Percentiles rank a stretch among this genome's conserved stretches.
Evolutionary conservation across 2,888 invertebrate species (phyloP).

Genomic region (Gasteruption jaculator): DNA sequence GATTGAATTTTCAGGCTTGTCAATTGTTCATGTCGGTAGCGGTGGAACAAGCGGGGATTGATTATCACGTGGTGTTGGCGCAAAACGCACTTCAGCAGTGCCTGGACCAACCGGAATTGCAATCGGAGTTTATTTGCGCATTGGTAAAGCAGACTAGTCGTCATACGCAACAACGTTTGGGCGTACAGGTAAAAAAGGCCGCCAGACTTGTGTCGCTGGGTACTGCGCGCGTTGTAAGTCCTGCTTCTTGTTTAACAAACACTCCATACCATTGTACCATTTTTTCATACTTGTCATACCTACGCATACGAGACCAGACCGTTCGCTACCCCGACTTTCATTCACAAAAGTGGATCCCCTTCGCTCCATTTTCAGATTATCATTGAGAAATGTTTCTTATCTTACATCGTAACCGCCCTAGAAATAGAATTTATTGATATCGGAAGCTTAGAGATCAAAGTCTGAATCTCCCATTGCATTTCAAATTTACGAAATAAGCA

Average conservation of each 20-base stretch:
- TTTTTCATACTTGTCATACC: too few species aligned
- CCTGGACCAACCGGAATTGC: constrained; percentile 82
- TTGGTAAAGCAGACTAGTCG: constrained; percentile 90
- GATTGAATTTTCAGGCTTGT: constrained; percentile 81
- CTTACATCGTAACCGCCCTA: constrained; percentile 13
- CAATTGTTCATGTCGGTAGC: constrained; percentile 95
- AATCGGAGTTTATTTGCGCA: constrained; percentile 89
- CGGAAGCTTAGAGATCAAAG: too few species aligned
- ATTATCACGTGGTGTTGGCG: constrained; percentile 95
- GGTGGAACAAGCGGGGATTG: constrained; percentile 92
- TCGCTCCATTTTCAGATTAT: background rate
- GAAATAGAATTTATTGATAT: too few species aligned
- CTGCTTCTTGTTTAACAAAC: constrained; percentile 52
- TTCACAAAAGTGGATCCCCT: constrained; percentile 5
- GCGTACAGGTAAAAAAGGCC: constrained; percentile 77
- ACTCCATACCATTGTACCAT: constrained; percentile 41
- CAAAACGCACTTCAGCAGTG: constrained; percentile 95
- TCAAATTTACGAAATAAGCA: too few species aligned
- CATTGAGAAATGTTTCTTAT: constrained; percentile 9
- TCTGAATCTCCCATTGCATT: too few species aligned
- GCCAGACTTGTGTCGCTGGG: constrained; percentile 53
- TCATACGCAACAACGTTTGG: constrained; percentile 70
- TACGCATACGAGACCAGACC: too few species aligned
- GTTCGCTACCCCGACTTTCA: background rate
- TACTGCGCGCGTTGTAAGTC: constrained; percentile 53